These are phyloP conservation scores for Nymphalis c-album DNA, from an alignment of 2,888 invertebrate species.

Conservation along the genomic window DNA sequence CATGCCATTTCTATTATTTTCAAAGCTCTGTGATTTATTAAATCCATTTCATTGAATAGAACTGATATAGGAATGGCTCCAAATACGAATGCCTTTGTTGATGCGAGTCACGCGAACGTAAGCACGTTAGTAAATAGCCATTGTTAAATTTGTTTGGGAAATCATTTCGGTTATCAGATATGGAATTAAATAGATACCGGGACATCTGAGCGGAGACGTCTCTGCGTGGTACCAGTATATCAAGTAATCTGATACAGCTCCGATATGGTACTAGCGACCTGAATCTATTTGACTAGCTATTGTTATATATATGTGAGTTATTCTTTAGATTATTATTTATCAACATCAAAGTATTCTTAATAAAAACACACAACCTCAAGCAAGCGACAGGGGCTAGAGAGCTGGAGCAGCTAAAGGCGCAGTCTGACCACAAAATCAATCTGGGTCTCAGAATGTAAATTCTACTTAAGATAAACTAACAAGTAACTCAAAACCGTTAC, in stretches of 20 bases:
- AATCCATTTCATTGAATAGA: slow-evolving; percentile 7
- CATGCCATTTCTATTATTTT: neutral
- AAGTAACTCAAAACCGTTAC: no score
- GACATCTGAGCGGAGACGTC: slow-evolving; percentile 1
- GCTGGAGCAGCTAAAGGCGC: no score
- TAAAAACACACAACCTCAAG: no score
- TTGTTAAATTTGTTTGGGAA: slow-evolving; percentile 4
- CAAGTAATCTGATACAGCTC: neutral
- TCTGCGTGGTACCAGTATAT: neutral
- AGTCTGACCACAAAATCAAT: no score
- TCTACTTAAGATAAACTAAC: no score
- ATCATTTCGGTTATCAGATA: slow-evolving; percentile 4
- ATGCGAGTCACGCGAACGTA: slow-evolving; percentile 2
- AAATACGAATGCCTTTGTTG: neutral
- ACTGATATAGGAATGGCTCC: neutral
- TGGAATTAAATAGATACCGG: slow-evolving; percentile 4
- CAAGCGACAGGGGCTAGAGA: no score
- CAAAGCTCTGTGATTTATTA: neutral
- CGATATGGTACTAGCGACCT: no score
- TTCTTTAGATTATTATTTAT: no score
- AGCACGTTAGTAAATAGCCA: neutral
- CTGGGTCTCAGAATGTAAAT: no score
- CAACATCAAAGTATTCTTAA: no score
- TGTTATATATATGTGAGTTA: no score
- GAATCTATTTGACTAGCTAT: no score